These are phyloP conservation scores for Cynodonichthys magdalenae DNA, from an alignment of 2,797 vertebrate genomes.

Conservation along the genomic window DNA sequence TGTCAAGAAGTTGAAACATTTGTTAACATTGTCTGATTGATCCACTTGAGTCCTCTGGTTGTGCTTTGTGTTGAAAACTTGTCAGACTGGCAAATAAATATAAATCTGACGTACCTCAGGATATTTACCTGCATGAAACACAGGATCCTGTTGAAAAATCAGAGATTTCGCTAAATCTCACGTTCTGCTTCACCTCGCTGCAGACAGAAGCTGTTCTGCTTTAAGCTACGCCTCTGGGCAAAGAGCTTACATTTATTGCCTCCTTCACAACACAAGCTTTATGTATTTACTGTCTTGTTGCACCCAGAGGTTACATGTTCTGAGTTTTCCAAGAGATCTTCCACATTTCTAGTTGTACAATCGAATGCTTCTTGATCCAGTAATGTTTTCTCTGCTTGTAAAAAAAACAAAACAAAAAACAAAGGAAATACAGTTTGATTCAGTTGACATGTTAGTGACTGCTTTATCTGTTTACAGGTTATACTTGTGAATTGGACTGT, in stretches of 20 bases:
- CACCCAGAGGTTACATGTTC: slow-evolving; percentile 5
- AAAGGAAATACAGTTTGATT: not conserved
- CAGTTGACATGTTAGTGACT: too few relatives aligned
- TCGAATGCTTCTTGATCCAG: not conserved
- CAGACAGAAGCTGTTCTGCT: slow-evolving; percentile 3
- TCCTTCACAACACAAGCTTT: slow-evolving; percentile 42
- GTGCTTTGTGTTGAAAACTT: too few relatives aligned
- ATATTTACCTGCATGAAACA: not conserved
- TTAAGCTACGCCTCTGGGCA: slow-evolving; percentile 40
- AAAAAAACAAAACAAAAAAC: too few relatives aligned
- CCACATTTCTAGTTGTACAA: slow-evolving; percentile 22
- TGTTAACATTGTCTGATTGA: not conserved
- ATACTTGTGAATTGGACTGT: not conserved
- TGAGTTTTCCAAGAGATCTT: not conserved
- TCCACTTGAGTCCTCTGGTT: not conserved
- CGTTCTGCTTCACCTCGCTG: not conserved
- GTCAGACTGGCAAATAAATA: slow-evolving; percentile 17
- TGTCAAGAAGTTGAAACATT: not conserved
- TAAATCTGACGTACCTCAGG: slow-evolving; percentile 11
- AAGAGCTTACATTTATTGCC: slow-evolving; percentile 47
- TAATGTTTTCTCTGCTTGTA: not conserved
- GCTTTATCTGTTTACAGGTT: not conserved
- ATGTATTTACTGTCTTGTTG: slow-evolving; percentile 18
- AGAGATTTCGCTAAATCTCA: not conserved
- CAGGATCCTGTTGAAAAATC: not conserved